Evolutionary conservation across 2,113 vertebrate genomes (phyloP).

Genomic region (Perccottus glenii): DNA sequence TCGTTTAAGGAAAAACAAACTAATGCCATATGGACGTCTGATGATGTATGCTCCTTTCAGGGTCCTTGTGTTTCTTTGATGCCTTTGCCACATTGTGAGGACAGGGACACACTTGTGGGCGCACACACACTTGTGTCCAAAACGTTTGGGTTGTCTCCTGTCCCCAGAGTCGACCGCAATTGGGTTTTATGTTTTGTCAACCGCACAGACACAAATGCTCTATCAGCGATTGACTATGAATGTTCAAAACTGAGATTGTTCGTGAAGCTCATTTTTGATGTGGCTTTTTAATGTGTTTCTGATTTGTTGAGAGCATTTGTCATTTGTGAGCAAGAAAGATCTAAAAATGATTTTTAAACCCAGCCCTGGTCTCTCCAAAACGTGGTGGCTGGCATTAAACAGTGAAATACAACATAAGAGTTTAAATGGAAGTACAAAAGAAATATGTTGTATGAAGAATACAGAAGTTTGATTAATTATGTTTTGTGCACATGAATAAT

Average conservation of each 20-base stretch:
- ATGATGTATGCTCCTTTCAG: constrained; percentile 30
- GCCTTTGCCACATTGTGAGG: constrained; percentile 28
- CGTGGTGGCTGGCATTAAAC: no score
- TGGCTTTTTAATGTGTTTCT: no score
- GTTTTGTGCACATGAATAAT: no score
- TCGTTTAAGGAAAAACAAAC: constrained; percentile 49
- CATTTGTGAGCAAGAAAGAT: constrained; percentile 5
- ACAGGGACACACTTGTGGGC: constrained; percentile 22
- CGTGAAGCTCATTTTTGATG: constrained; percentile 6
- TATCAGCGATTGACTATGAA: background rate
- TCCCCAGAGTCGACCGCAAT: constrained; percentile 15
- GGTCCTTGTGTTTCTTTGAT: constrained; percentile 46
- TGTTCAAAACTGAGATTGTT: background rate
- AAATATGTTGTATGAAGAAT: no score
- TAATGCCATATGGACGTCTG: constrained; percentile 46
- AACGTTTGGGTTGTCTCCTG: constrained; percentile 10
- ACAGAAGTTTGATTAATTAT: no score
- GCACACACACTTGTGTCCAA: background rate
- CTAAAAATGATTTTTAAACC: no score
- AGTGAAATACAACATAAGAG: no score
- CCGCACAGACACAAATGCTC: constrained; percentile 1
- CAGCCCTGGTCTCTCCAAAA: no score
- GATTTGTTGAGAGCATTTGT: constrained; percentile 7
- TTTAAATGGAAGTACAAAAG: no score
- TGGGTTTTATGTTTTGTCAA: constrained; percentile 18